Evolutionary conservation across 2,113 vertebrate species (phyloP), one percentile per base, ranked within the genome.

Genomic region (Indicator indicator): DNA sequence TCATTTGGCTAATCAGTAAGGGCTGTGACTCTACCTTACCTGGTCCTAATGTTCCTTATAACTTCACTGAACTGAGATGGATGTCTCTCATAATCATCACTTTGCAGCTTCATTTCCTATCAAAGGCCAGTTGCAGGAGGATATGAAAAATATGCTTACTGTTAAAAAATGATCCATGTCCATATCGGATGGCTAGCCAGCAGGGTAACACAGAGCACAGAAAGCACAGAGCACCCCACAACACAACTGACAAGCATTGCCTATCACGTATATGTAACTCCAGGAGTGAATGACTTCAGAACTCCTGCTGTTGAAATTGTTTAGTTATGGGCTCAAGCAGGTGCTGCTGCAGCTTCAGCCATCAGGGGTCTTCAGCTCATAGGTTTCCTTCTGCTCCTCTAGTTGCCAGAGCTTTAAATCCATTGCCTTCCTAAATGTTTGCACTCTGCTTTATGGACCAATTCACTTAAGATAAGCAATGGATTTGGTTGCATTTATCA

Each of bases 11-110:
- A 92, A 91, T 95, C 91, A 96, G 89, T 44, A 94, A 82, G 75
- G 46, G 86, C 95, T 93, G 94, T 52, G 94, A 95, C 82, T 92
- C 89, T 86, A 73, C 79, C 79, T 96, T 80, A 96, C 86, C 86
- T 95, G 90, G 48, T 69, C 75, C 80, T 94, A 71, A 93, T 73
- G 89, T 19, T 74, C 79, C 58, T 78, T 89, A 55, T 84, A 80
- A 94, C 89, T 86, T 68, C 85, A 83, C 64, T 89, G 52, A 81
- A 83, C 79, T 60, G 81, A 95, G 84, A 96, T 93, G 64, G 81
- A 96, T 95, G 73, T 65, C 76, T 83, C 93, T 90, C 72, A 91
- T 85, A 93, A 95, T 88, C 48, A 72, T 68, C 38, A 95, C 72
- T 94, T 88, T 58, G 36, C 56, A 73, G 77, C 69, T 94, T 84